Conservation (phyloP, 1,140 invertebrate species). For the Camponotus vicinus region DNA sequence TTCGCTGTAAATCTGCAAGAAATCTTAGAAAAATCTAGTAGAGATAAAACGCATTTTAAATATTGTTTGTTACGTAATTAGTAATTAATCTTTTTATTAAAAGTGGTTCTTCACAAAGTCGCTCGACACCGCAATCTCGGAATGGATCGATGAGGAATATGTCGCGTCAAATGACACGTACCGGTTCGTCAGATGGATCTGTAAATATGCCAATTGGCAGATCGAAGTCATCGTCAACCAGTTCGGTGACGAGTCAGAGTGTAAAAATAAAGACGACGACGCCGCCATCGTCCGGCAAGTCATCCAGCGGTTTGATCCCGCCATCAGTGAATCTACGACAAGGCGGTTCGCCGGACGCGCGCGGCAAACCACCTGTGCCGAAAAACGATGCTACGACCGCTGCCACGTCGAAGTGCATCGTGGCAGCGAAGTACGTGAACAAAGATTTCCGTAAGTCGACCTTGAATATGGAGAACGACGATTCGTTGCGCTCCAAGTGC, state of each 20-base stretch:
- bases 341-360: slow-evolving; percentile 80
- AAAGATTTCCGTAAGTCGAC: slow-evolving; percentile 93
- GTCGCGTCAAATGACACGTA: slow-evolving; percentile 80
- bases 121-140: slow-evolving; percentile 65
- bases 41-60: neutral
- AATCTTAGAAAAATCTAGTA: neutral
- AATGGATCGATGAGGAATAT: slow-evolving; percentile 77
- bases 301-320: slow-evolving; percentile 40
- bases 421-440: slow-evolving; percentile 86
- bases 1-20: neutral
- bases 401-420: slow-evolving; percentile 76
- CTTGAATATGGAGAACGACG: slow-evolving; percentile 89
- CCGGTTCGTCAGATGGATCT: slow-evolving; percentile 79
- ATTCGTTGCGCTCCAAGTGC: slow-evolving; percentile 79
- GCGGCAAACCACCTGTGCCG: slow-evolving; percentile 84
- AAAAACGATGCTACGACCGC: slow-evolving; percentile 80
- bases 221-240: slow-evolving; percentile 82
- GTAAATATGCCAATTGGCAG: slow-evolving; percentile 84
- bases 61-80: neutral
- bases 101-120: slow-evolving; percentile 58
- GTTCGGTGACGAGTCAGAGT: slow-evolving; percentile 82
- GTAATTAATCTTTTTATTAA: slow-evolving; percentile 22
- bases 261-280: slow-evolving; percentile 83
- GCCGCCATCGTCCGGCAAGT: slow-evolving; percentile 71
- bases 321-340: slow-evolving; percentile 79